Evolutionary conservation across 1,140 invertebrate species (phyloP), one percentile per base, ranked within the genome.

Genomic region (Andricus grossulariae): DNA sequence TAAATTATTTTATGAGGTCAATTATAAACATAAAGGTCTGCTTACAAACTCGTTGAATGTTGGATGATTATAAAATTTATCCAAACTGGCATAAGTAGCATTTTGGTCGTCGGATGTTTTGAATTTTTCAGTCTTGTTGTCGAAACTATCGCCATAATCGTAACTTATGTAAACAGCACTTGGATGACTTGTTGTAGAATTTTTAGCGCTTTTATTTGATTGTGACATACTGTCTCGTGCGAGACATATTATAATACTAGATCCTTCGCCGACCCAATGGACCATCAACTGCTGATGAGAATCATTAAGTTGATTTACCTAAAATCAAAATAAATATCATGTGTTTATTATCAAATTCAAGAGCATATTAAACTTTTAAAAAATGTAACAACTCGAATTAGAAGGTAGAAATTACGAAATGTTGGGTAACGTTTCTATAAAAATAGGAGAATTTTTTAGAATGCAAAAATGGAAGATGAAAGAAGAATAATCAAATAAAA

Each of bases 231-330:
- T 94, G 86, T 97, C 95, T 85, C 95, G 92, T 2, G 97, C 96
- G 71, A 98, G 90, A 83, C 96, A 97, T 74, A 98, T 95, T 77
- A 98, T 96, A 13, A 97, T 96, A 89, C 96, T 94, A 57, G 96
- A 96, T 19, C 94, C 94, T 86, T 96, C 95, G 32, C 97, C 96
- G 45, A 97, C 96, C 97, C 97, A 98, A 90, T 97, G 95, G 1
- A 98, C 96, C 93, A 97, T 95, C 82, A 98, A 89, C 86, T 97
- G 96, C 82, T 96, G 95, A 89, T 98, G 97, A 72, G 94, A 95
- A 89, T 97, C 96, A 91, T 97, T 96, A 12, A 98, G 91, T 60
- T 93, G 88, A 74, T 93, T 94, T 51, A 94, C 92, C 95, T 96
- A 89, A 10, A 45, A 45, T 45, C 0, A 45, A 92, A 92, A 80